Conservation (phyloP, 2,797 vertebrate genomes). For the Prionace glauca region DNA sequence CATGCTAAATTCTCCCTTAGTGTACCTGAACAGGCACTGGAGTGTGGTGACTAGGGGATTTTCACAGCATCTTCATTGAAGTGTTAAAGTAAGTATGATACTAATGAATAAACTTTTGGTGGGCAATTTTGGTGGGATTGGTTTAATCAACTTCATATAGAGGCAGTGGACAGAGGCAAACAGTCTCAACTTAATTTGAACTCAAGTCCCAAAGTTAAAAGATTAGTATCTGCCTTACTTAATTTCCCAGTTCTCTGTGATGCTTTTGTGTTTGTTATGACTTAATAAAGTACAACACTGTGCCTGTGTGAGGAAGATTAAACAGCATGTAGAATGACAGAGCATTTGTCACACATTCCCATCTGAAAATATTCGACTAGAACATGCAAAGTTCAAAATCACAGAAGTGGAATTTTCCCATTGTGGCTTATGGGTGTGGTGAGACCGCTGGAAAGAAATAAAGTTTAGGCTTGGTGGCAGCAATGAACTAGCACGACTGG, state of each 20-base stretch:
- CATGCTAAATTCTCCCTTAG: no score
- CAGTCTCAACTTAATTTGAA: conserved; percentile 4
- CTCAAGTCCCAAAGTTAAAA: neutral
- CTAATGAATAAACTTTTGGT: no score
- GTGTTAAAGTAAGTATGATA: no score
- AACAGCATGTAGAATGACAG: neutral
- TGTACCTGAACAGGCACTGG: no score
- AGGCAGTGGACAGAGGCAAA: neutral
- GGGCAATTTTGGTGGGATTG: neutral
- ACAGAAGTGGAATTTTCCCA: conserved; percentile 6
- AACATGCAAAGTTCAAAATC: neutral
- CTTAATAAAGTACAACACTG: neutral
- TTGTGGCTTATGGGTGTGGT: conserved; percentile 20
- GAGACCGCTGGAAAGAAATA: neutral
- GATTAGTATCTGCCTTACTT: neutral
- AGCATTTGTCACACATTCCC: neutral
- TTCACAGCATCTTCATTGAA: no score
- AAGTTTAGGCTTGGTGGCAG: neutral
- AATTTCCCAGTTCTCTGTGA: neutral
- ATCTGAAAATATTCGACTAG: neutral
- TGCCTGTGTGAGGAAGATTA: neutral
- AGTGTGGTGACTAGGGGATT: no score
- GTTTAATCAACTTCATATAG: neutral
- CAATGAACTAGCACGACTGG: neutral
- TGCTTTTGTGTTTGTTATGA: neutral